phyloP scores from a whole-genome alignment of 2,888 invertebrate genomes.

The Leucania comma region DNA sequence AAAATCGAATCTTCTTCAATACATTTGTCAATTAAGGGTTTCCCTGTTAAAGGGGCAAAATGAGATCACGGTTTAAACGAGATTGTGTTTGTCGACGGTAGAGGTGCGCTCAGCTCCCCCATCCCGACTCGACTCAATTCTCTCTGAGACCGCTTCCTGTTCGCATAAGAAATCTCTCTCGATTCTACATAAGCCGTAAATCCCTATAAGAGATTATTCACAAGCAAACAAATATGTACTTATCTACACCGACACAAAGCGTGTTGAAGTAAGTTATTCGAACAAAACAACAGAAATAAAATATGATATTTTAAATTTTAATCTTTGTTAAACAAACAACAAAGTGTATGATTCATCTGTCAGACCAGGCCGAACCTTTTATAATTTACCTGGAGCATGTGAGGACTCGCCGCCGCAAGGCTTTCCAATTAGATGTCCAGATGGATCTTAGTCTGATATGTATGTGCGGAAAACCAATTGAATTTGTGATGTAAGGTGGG shows the following conservation, averaged over 20 bases:
- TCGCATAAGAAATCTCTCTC: conserved; percentile 67
- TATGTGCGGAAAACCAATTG: neutral
- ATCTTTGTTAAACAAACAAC: conserved; percentile 39
- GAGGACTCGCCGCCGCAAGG: neutral
- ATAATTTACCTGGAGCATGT: conserved; percentile 33
- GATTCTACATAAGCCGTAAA: conserved; percentile 72
- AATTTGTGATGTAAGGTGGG: conserved; percentile 10
- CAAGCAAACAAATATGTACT: conserved; percentile 59
- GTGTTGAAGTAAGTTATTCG: conserved; percentile 31
- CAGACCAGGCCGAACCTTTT: conserved; percentile 17
- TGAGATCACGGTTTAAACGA: conserved; percentile 72
- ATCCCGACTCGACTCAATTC: conserved; percentile 44
- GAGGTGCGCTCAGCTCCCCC: conserved; percentile 57
- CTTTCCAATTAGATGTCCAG: conserved; percentile 28
- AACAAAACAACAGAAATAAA: conserved; percentile 17
- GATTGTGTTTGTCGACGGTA: conserved; percentile 74
- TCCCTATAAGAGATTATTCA: conserved; percentile 71
- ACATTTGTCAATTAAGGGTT: conserved; percentile 65
- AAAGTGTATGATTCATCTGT: conserved; percentile 29
- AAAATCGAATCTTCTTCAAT: conserved; percentile 44
- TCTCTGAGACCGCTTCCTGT: conserved; percentile 56
- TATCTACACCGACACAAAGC: conserved; percentile 44
- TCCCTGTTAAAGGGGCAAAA: conserved; percentile 60
- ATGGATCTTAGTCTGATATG: conserved; percentile 2
- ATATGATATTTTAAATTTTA: conserved; percentile 32